Evolutionary conservation across 2,888 invertebrate species (phyloP).

Genomic region (Drosophila robusta): DNA sequence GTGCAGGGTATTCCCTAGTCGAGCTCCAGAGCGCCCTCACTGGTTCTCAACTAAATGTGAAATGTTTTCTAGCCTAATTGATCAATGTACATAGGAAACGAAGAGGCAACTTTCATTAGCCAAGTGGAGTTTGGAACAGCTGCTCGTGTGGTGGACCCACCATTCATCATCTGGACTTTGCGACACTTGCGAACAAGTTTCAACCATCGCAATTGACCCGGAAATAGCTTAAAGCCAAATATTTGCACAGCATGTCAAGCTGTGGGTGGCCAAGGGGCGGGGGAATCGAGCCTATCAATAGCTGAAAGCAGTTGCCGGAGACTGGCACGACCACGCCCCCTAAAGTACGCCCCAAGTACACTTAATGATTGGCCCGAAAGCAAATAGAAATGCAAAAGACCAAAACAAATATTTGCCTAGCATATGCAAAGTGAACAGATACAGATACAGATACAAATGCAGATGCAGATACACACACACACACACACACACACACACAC

Average conservation of each 20-base stretch:
- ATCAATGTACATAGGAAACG: conserved; percentile 23
- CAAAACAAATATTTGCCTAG: conserved; percentile 41
- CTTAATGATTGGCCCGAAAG: conserved; percentile 53
- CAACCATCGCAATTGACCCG: conserved; percentile 57
- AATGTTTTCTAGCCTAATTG: conserved; percentile 17
- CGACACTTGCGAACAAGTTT: conserved; percentile 33
- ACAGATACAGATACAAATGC: not conserved
- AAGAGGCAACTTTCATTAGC: conserved; percentile 10
- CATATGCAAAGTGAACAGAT: conserved; percentile 43
- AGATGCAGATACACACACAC: not conserved
- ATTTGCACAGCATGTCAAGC: conserved; percentile 45
- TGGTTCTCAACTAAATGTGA: conserved; percentile 1
- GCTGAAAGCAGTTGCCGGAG: not conserved
- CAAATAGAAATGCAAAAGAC: conserved; percentile 52
- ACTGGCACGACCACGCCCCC: not conserved
- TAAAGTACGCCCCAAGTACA: conserved; percentile 33
- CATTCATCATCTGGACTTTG: conserved; percentile 43
- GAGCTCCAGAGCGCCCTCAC: too few relatives aligned
- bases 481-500: conserved; percentile 7
- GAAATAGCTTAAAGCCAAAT: conserved; percentile 53
- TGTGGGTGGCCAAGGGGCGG: not conserved
- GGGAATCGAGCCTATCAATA: conserved; percentile 22
- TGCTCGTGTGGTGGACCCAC: conserved; percentile 5
- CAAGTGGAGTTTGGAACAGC: conserved; percentile 12
- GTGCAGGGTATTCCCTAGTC: too few relatives aligned